Percentiles rank a stretch among this genome's conserved stretches.
Conservation (phyloP, 2,113 vertebrate species). For the Bos javanicus region DNA sequence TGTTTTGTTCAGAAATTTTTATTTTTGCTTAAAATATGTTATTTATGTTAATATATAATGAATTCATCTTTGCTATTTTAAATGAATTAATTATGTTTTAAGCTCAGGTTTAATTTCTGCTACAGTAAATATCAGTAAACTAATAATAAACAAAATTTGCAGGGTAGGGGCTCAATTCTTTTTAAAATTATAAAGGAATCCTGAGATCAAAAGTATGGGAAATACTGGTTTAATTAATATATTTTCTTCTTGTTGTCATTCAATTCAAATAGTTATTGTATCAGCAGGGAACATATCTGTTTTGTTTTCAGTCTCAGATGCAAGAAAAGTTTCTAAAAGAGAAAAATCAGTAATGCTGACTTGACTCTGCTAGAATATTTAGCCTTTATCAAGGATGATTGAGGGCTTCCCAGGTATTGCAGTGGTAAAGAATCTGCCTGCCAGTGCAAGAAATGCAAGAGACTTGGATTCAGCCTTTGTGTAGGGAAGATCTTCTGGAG, state of each 20-base stretch:
- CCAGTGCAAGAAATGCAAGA: neutral
- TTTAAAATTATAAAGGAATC: neutral
- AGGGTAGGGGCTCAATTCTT: neutral
- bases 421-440: neutral
- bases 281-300: neutral
- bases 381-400: rapidly evolving
- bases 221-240: neutral
- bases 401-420: neutral
- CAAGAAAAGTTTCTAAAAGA: neutral
- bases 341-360: neutral
- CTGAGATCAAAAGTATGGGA: neutral
- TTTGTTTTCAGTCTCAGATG: neutral
- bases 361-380: neutral
- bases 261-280: neutral
- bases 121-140: neutral
- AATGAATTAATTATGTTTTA: neutral
- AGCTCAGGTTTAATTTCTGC: neutral
- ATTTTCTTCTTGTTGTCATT: neutral
- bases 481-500: neutral
- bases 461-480: neutral
- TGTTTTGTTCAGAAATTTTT: neutral
- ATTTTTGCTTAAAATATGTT: neutral
- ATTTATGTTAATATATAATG: neutral
- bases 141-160: neutral
- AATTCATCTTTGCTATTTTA: neutral